Evolutionary conservation across 2,888 invertebrate genomes (phyloP), one percentile per base, ranked within the genome.

Genomic region (Apotomis capreana): DNA sequence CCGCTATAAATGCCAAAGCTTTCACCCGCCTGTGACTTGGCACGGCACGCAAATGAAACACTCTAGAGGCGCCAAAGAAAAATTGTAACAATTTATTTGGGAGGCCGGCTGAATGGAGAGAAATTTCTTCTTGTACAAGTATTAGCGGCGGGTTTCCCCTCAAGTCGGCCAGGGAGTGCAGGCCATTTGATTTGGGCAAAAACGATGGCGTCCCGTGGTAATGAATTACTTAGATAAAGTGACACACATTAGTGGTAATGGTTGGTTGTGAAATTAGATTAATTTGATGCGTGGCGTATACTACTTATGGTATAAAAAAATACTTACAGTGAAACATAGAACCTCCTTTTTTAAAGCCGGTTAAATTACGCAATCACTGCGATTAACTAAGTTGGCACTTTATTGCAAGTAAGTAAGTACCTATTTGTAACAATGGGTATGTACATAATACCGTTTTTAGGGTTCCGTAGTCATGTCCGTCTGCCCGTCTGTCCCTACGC

Each of bases 61-160:
- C 87, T 87, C 86, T 82, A 82, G 86, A 86, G 87, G 87, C 89
- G 88, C 89, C 89, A 89, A 90, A 90, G 90, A 91, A 90, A 90
- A 90, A 91, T 90, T 85, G 90, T 86, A 83, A 89, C 90, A 88
- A 90, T 91, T 91, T 90, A 89, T 89, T 89, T 85, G 83, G 82
- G 81, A 80, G 83, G 79, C 81, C 84, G 83, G 78, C 75, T 81
- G 85, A 77, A 81, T 78, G 78, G 76, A 84, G 83, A 80, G 81
- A 85, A 86, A 86, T 87, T 83, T 84, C 84, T 81, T 68, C 68
- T 83, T 83, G 85, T 85, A 83, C 87, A 81, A 69, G 81, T 82
- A 87, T 88, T 86, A 87, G 81, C 79, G 79, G 75, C 77, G 60
- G 55, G 61, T 44, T n/a, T 51, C 46, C 40, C 55, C 37, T 26